Evolutionary conservation across 2,888 invertebrate species (phyloP).

Genomic region (Apodemia duryi): DNA sequence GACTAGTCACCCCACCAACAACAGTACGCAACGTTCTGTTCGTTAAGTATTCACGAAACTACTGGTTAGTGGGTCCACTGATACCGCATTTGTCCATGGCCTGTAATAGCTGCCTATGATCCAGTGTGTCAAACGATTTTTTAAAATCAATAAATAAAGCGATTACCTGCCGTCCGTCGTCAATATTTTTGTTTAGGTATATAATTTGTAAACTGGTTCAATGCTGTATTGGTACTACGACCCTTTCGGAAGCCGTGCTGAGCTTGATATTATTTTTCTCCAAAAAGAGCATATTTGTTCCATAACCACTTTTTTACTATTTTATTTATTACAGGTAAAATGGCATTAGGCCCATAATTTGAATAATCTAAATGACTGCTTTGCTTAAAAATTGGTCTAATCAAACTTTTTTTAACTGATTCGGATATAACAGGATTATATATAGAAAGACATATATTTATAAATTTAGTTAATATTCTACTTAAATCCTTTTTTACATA

Average conservation of each 20-base stretch:
- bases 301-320: not conserved
- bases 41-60: constrained; percentile 22
- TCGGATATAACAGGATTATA: not conserved
- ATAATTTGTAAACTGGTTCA: not conserved
- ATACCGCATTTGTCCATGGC: constrained; percentile 32
- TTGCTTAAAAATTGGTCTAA: not conserved
- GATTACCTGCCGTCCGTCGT: not conserved
- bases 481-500: not conserved
- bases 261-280: not conserved
- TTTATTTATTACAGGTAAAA: not conserved
- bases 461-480: not conserved
- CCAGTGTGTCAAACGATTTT: not conserved
- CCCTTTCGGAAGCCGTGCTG: not conserved
- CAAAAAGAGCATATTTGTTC: not conserved
- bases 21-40: constrained; percentile 17
- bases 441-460: not conserved
- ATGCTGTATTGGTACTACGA: not conserved
- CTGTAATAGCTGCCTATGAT: constrained; percentile 20
- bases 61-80: constrained; percentile 25
- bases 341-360: not conserved
- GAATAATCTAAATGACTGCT: not conserved
- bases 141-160: not conserved
- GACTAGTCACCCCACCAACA: too few relatives aligned
- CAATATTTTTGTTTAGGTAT: not conserved
- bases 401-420: not conserved